phyloP scores from a whole-genome alignment of 2,797 vertebrate species.

The Trematomus bernacchii region DNA sequence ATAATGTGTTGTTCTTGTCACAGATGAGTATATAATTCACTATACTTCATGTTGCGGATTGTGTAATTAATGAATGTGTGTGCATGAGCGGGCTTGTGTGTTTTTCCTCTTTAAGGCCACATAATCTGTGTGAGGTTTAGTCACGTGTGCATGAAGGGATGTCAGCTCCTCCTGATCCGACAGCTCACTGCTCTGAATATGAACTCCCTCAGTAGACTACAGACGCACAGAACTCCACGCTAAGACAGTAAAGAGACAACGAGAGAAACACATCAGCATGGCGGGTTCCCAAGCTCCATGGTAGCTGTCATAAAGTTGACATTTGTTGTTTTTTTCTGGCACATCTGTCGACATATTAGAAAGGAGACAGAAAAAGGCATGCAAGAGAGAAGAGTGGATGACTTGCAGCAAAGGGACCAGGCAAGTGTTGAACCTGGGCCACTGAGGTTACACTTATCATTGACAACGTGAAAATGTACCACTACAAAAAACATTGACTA shows the following conservation, averaged over 20 bases:
- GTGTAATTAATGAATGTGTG: slow-evolving; percentile 34
- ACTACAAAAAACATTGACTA: not conserved
- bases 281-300: not conserved
- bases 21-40: slow-evolving; percentile 29
- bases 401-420: too few species aligned
- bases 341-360: too few species aligned
- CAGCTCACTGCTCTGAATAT: slow-evolving; percentile 35
- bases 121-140: not conserved
- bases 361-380: too few species aligned
- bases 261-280: not conserved
- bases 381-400: too few species aligned
- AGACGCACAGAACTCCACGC: slow-evolving; percentile 6
- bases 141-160: not conserved
- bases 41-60: not conserved
- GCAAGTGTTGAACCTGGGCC: too few species aligned
- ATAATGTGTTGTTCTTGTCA: not conserved
- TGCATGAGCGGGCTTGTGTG: not conserved
- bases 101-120: slow-evolving; percentile 8
- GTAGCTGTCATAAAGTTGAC: not conserved
- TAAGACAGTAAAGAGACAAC: not conserved
- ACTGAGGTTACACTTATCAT: not conserved
- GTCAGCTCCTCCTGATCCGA: slow-evolving; percentile 14
- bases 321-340: not conserved
- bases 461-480: not conserved
- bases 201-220: slow-evolving; percentile 37